phyloP scores from a whole-genome alignment of 2,113 vertebrate species.

The Crotalus viridis region DNA sequence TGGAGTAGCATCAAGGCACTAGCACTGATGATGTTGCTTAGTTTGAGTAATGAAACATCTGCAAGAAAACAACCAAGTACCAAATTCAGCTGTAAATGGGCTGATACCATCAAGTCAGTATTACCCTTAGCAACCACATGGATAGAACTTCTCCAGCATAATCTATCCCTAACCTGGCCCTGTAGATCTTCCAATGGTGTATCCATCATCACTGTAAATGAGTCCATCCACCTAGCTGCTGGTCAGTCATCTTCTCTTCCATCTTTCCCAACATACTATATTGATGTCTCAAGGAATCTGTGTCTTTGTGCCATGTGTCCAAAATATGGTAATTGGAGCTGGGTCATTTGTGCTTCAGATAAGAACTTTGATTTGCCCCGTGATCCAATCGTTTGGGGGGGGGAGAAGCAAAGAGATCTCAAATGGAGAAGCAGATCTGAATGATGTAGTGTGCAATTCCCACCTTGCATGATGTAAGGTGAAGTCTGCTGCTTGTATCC shows the following conservation, averaged over 20 bases:
- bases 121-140: background rate
- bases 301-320: background rate
- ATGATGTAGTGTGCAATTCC: no score
- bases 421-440: no score
- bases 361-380: background rate
- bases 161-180: background rate
- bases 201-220: background rate
- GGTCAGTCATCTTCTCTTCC: background rate
- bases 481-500: background rate
- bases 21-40: background rate
- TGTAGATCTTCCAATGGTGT: background rate
- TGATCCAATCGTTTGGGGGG: background rate
- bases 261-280: no score
- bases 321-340: background rate
- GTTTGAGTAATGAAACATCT: background rate
- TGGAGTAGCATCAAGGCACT: background rate
- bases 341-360: background rate
- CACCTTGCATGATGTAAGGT: background rate
- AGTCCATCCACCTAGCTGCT: background rate
- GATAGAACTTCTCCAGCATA: background rate
- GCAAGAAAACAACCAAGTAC: background rate
- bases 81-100: background rate
- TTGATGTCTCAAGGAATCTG: background rate
- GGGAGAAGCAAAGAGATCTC: background rate
- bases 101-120: background rate